These are phyloP conservation scores for Callionymus lyra DNA, from an alignment of 2,113 vertebrate genomes.

Conservation along the genomic window DNA sequence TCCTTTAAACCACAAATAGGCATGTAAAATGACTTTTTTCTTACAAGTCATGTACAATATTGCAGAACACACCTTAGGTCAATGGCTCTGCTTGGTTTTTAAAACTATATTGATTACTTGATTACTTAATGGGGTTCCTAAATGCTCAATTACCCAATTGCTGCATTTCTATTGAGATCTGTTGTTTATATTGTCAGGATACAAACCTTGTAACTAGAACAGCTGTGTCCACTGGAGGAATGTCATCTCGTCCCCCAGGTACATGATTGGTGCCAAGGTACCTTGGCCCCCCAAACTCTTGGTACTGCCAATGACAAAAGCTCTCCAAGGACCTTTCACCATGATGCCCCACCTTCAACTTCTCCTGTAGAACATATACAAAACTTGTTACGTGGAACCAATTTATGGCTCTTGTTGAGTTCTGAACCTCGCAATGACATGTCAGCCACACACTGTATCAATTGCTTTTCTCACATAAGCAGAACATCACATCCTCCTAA, in stretches of 20 bases:
- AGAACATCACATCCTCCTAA: background rate
- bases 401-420: too few species aligned
- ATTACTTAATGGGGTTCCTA: too few species aligned
- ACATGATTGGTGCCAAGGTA: constrained; percentile 87
- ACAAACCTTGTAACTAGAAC: constrained; percentile 91
- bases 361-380: constrained; percentile 63
- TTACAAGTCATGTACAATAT: too few species aligned
- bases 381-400: background rate
- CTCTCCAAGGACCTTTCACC: constrained; percentile 90
- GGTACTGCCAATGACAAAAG: constrained; percentile 95
- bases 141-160: too few species aligned
- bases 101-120: too few species aligned
- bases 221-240: constrained; percentile 80
- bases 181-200: background rate
- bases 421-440: too few species aligned
- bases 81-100: too few species aligned
- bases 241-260: constrained; percentile 78
- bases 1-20: too few species aligned
- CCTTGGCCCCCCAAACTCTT: constrained; percentile 78
- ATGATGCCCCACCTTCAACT: constrained; percentile 84
- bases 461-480: background rate
- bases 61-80: too few species aligned
- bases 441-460: too few species aligned
- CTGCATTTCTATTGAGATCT: too few species aligned
- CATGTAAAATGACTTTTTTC: too few species aligned